phyloP scores from a whole-genome alignment of 2,888 invertebrate genomes.

The Drosophila seclusa region DNA sequence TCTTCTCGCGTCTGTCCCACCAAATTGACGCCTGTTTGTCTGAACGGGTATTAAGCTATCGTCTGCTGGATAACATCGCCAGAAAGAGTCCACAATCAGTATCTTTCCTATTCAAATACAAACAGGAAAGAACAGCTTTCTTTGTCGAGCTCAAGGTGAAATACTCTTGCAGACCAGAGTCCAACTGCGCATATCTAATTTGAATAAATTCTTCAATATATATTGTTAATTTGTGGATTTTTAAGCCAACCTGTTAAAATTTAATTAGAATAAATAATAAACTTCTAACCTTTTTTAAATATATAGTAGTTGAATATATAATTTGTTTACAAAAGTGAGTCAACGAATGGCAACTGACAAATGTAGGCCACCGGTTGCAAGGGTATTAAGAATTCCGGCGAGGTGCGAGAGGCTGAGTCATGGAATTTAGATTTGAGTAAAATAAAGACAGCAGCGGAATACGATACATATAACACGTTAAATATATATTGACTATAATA shows the following conservation, averaged over 20 bases:
- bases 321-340: background rate
- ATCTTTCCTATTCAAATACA: constrained; percentile 30
- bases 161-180: background rate
- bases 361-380: background rate
- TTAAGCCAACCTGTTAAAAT: background rate
- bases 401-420: constrained; percentile 41
- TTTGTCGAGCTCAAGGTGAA: background rate
- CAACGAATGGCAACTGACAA: background rate
- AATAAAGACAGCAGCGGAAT: background rate
- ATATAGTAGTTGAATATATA: background rate
- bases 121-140: constrained; percentile 3
- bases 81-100: constrained; percentile 13
- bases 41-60: constrained; percentile 37
- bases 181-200: background rate
- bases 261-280: background rate
- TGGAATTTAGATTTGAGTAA: constrained; percentile 10
- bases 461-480: background rate
- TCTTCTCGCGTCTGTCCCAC: constrained; percentile 40
- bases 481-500: background rate
- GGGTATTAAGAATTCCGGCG: constrained; percentile 6
- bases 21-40: constrained; percentile 67
- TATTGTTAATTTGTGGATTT: background rate
- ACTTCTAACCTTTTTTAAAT: background rate
- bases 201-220: background rate
- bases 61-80: constrained; percentile 32